Conservation (phyloP, 2,888 invertebrate genomes). For the Chloromyia formosa region DNA sequence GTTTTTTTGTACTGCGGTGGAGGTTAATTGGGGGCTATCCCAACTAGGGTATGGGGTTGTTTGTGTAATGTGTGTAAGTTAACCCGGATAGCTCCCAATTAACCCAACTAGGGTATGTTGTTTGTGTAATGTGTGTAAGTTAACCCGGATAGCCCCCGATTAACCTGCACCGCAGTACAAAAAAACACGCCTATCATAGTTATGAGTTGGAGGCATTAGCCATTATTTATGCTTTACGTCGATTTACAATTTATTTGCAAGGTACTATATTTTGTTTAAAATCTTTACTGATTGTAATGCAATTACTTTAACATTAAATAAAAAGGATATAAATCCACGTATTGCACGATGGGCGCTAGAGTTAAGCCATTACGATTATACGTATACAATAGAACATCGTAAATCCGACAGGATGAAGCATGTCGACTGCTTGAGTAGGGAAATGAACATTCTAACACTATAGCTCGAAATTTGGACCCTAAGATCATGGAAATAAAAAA, state of each 20-base stretch:
- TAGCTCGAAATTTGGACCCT: slow-evolving; percentile 39
- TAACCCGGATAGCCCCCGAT: no score
- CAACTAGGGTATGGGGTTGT: slow-evolving; percentile 37
- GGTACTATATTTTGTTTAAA: slow-evolving; percentile 52
- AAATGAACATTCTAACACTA: background rate
- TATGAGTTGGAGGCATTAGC: slow-evolving; percentile 56
- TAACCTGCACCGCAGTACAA: no score
- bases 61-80: no score
- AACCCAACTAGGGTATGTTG: no score
- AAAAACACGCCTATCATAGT: no score
- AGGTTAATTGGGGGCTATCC: no score
- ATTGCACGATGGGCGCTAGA: slow-evolving; percentile 57
- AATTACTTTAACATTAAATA: slow-evolving; percentile 53
- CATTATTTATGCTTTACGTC: slow-evolving; percentile 53
- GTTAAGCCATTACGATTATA: slow-evolving; percentile 56
- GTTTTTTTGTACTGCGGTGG: no score
- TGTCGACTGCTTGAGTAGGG: slow-evolving; percentile 56
- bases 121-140: no score
- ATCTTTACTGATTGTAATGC: slow-evolving; percentile 56
- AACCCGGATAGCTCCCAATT: no score
- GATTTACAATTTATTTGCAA: slow-evolving; percentile 53
- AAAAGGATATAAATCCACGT: slow-evolving; percentile 53
- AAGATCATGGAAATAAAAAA: slow-evolving; percentile 14
- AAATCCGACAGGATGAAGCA: slow-evolving; percentile 57
- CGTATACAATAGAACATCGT: slow-evolving; percentile 56